phyloP scores from a whole-genome alignment of 2,797 vertebrate species.

The Gambusia yucatana region DNA sequence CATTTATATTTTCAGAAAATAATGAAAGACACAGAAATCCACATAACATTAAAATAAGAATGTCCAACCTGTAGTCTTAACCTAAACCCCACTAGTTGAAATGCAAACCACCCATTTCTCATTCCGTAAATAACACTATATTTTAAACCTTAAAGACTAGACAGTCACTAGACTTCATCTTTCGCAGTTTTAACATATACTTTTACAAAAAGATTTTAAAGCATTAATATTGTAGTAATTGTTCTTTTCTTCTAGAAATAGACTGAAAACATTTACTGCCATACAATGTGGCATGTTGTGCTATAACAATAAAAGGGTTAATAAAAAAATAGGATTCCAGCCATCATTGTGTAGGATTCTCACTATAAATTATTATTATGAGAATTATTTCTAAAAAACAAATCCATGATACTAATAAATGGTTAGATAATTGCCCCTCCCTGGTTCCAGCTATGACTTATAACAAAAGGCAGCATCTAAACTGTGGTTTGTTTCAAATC shows the following conservation, averaged over 20 bases:
- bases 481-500: conserved; percentile 20
- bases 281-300: not conserved
- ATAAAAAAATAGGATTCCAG: not conserved
- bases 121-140: not conserved
- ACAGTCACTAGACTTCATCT: not conserved
- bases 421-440: not conserved
- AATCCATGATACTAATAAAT: not conserved
- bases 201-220: not conserved
- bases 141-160: not conserved
- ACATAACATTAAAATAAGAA: not conserved
- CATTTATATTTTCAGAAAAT: not conserved
- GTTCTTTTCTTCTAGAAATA: not conserved
- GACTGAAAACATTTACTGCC: not conserved
- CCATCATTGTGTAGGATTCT: not conserved
- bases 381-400: not conserved
- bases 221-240: not conserved
- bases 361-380: not conserved
- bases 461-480: not conserved
- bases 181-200: not conserved
- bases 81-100: not conserved
- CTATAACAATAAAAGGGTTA: not conserved
- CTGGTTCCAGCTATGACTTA: conserved; percentile 2
- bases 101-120: not conserved
- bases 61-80: not conserved
- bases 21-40: not conserved